phyloP scores from a whole-genome alignment of 2,797 vertebrate species.

The Lepidocolaptes lacrymiger region DNA sequence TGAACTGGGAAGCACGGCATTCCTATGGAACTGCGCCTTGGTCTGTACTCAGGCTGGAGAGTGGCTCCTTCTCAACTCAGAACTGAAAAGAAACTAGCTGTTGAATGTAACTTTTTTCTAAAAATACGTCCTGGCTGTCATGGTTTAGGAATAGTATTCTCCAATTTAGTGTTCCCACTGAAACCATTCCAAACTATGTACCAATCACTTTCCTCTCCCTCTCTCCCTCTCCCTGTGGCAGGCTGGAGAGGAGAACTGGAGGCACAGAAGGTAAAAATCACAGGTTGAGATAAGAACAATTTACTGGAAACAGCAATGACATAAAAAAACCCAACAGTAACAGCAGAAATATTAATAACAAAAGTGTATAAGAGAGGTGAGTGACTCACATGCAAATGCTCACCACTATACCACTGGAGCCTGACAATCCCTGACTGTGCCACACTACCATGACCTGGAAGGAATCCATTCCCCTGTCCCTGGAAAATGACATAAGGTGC shows the following conservation, averaged over 20 bases:
- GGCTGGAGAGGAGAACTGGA: neutral
- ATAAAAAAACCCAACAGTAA: neutral
- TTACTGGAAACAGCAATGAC: no score
- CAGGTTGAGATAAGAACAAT: fast-evolving
- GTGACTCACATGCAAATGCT: neutral
- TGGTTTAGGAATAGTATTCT: neutral
- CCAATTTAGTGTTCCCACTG: neutral
- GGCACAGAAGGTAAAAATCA: neutral
- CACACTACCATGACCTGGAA: neutral
- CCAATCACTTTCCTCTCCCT: neutral
- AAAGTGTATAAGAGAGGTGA: neutral
- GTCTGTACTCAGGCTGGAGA: neutral
- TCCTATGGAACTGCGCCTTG: fast-evolving
- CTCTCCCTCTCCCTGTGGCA: neutral
- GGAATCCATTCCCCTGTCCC: neutral
- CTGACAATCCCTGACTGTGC: neutral
- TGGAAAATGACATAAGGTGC: neutral
- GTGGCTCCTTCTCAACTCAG: neutral
- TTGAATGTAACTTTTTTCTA: neutral
- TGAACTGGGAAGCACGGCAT: neutral
- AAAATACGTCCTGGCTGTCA: neutral
- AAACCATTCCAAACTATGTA: fast-evolving
- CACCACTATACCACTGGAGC: neutral
- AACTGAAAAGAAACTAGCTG: neutral
- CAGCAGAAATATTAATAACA: neutral